Evolutionary conservation across 2,113 vertebrate species (phyloP).

Genomic region (Burhinus bistriatus): DNA sequence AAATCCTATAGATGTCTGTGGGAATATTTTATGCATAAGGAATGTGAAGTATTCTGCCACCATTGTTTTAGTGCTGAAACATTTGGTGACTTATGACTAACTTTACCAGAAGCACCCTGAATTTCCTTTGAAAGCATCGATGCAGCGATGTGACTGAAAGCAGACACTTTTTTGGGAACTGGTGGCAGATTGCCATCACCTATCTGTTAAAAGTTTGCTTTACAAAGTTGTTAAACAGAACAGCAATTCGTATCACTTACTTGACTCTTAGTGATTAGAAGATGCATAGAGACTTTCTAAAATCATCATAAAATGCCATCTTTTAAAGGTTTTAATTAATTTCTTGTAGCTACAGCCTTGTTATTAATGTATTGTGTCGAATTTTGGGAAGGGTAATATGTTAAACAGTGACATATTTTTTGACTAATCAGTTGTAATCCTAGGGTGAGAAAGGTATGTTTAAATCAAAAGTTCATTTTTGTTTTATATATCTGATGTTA

Average conservation of each 20-base stretch:
- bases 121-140: background rate
- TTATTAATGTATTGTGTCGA: background rate
- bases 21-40: background rate
- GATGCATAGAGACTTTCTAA: background rate
- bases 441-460: background rate
- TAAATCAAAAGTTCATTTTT: background rate
- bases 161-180: background rate
- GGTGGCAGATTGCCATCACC: constrained; percentile 11
- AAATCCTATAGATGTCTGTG: background rate
- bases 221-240: background rate
- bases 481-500: background rate
- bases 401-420: background rate
- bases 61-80: background rate
- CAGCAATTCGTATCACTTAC: background rate
- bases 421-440: background rate
- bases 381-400: background rate
- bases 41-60: background rate
- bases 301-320: background rate
- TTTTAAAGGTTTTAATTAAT: background rate
- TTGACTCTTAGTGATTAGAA: background rate
- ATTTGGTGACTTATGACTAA: background rate
- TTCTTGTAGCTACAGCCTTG: background rate
- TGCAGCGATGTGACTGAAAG: background rate
- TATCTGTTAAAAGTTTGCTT: constrained; percentile 2
- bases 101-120: background rate